Evolutionary conservation across 2,888 invertebrate species (phyloP), one percentile per base, ranked within the genome.

Genomic region (Mesochorus sp.): DNA sequence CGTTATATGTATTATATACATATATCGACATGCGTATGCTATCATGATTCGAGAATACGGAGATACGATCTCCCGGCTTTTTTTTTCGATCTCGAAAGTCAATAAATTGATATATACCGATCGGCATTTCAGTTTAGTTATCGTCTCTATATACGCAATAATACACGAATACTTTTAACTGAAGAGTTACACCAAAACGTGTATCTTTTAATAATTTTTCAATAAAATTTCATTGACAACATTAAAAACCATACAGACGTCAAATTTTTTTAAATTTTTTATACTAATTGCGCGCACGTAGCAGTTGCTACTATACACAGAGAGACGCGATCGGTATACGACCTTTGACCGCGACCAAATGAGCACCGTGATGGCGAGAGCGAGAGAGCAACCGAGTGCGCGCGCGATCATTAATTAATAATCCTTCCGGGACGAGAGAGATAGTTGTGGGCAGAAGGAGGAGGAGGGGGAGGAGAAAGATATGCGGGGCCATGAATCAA

Each of bases 401-500:
- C 57, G 78, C 51, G 57, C 67, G 53, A 82, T 79, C 80, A 80
- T 82, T 80, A 82, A 82, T 82, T 79, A 82, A 80, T 82, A 82
- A 82, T 80, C 68, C 82, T 82, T 79, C 79, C 79, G 78, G 78
- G 80, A 80, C 61, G 62, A 73, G 62, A 62, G 61, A 66, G 71
- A 70, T 55, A 49, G 53, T 55, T 55, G 68, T 44, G 51, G 68
- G 31, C n/a, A 31, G 31, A 24, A 14, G 24, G 21, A 39, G 14
- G 31, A 62, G 39, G 47, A 51, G 39, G 26, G 31, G 39, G 34
- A 61, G 51, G 62, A 73, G 73, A 74, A 66, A 66, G 77, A 76
- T 79, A 82, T 82, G 82, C 80, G 76, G 80, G 79, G 74, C 76
- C 67, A 80, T 82, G 80, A 79, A 80, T 82, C 82, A 82, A 74